Evolutionary conservation across 2,797 vertebrate genomes (phyloP), one percentile per base, ranked within the genome.

Genomic region (Micrastur ruficollis): DNA sequence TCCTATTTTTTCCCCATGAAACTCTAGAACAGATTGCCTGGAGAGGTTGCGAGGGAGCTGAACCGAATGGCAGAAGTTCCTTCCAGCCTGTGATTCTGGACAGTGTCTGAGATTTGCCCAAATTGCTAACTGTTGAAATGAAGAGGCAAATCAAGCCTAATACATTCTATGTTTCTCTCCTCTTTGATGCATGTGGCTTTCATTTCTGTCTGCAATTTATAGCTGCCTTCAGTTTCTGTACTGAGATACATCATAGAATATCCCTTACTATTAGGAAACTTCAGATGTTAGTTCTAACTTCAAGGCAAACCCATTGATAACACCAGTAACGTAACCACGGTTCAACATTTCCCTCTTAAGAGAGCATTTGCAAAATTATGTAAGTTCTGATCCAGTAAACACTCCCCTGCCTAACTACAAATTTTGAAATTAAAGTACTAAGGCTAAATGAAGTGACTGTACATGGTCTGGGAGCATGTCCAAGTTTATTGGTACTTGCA

Each of bases 291-390:
- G 27, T 65, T 71, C 23, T 63, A 38, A 50, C 27, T 52, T 89
- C 4, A 59, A n/a, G 25, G 25, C 7, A 63, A 81, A n/a, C 8
- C 10, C 25, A 38, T 12, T 63, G 9, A 3, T 19, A 68, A 20
- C 50, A 46, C 10, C 9, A n/a, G 23, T 36, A 71, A 22, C 14
- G 11, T 46, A 31, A 26, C 7, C 0, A 2, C 0, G 0, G 47
- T 73, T 88, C 22, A 62, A 2, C 9, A 18, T 42, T 42, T 65
- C 36, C 17, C 6, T 78, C 46, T 52, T 10, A 65, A 52, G 12
- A 11, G 2, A 18, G 13, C 7, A 18, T 72, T 31, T 68, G 36
- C 15, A 70, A 55, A 71, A n/a, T 38, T 0, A 14, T 74, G 55
- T 63, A 34, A 26, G 13, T 71, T 78, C 16, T 94, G 31, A 63